Conservation (phyloP, 2,797 vertebrate species). For the Tamandua tetradactyla region DNA sequence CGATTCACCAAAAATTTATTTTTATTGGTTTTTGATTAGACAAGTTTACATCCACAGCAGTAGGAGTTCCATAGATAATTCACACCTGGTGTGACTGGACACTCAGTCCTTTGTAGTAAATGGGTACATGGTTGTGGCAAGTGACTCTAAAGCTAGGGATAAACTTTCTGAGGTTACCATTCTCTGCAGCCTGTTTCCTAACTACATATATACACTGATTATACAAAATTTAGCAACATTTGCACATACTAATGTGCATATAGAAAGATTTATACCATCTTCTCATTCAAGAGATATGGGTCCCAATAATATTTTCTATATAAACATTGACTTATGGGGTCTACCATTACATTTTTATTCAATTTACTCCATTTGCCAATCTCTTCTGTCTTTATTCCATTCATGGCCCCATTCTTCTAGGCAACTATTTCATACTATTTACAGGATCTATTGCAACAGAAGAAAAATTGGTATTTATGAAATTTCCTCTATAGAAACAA, state of each 20-base stretch:
- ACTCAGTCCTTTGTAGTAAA: background rate
- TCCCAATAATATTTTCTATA: background rate
- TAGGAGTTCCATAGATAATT: background rate
- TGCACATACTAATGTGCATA: background rate
- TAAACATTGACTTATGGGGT: background rate
- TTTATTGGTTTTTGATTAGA: background rate
- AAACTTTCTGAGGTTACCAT: accelerated
- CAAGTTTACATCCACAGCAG: background rate
- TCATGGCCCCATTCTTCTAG: background rate
- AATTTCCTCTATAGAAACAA: no score
- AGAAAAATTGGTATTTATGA: no score
- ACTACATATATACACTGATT: background rate
- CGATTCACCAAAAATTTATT: background rate
- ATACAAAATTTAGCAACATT: background rate
- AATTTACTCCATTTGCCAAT: background rate
- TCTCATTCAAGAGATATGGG: background rate
- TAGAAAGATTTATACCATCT: background rate
- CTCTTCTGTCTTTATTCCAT: background rate
- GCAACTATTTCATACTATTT: background rate
- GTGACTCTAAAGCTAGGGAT: background rate
- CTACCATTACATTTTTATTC: background rate
- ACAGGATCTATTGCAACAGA: no score
- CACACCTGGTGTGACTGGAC: background rate
- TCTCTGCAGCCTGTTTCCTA: background rate
- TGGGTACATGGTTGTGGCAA: background rate